Conservation (phyloP, 2,797 vertebrate species). For the Amazonetta brasiliensis region DNA sequence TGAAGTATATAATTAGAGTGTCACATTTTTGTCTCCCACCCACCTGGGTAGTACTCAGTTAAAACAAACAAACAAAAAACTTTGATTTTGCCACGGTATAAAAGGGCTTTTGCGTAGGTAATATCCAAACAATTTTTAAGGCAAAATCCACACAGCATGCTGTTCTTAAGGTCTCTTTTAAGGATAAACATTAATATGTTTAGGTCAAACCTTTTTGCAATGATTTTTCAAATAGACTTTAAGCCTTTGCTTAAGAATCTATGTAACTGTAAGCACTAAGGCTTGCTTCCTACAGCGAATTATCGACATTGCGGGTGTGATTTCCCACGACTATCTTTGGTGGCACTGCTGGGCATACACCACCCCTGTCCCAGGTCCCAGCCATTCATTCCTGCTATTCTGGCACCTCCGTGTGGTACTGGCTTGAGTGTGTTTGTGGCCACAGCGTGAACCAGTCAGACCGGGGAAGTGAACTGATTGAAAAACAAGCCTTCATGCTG, state of each 20-base stretch:
- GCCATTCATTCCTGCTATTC: background rate
- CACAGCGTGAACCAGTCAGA: background rate
- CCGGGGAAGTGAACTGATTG: background rate
- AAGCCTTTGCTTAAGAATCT: background rate
- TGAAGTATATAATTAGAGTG: conserved; percentile 31
- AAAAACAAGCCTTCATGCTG: background rate
- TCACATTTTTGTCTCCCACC: conserved; percentile 14
- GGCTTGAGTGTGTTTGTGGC: background rate
- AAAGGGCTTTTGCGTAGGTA: background rate
- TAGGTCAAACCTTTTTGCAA: background rate
- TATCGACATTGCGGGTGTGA: rapidly evolving
- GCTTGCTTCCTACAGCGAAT: rapidly evolving
- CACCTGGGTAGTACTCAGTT: conserved; percentile 22
- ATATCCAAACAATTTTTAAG: background rate
- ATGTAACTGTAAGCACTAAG: background rate
- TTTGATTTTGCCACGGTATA: background rate
- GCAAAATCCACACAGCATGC: background rate
- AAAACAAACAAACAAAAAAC: background rate
- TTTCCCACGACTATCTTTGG: background rate
- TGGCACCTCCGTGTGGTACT: background rate
- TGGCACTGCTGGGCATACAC: rapidly evolving
- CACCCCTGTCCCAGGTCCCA: background rate
- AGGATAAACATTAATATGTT: background rate
- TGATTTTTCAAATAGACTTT: background rate
- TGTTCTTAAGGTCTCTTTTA: background rate